Conservation (phyloP, 2,888 invertebrate species). For the Julus scanicus region DNA sequence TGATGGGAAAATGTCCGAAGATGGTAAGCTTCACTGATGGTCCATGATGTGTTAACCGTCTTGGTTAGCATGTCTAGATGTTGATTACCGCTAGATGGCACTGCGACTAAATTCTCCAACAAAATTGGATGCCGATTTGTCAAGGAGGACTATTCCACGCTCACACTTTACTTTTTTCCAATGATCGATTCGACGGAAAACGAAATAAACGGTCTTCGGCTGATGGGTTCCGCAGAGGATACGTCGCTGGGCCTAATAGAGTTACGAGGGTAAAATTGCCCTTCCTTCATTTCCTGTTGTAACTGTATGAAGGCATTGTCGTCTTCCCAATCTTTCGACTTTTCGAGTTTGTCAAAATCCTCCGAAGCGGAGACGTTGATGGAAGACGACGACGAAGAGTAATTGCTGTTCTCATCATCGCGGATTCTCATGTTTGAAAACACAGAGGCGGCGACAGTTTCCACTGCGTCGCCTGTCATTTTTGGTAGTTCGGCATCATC, state of each 20-base stretch:
- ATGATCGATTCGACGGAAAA: constrained; percentile 50
- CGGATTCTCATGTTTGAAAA: not conserved
- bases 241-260: not conserved
- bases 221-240: not conserved
- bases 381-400: not conserved
- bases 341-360: not conserved
- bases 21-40: no score
- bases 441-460: not conserved
- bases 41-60: no score
- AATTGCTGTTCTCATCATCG: not conserved
- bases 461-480: not conserved
- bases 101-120: no score
- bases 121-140: not conserved
- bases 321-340: not conserved
- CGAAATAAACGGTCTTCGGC: constrained; percentile 21
- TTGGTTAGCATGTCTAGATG: no score
- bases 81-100: no score
- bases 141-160: not conserved
- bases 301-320: not conserved
- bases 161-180: constrained; percentile 25
- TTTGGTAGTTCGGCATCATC: no score
- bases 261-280: not conserved
- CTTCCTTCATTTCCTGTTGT: not conserved
- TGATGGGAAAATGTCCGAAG: no score
- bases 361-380: not conserved